phyloP scores from a whole-genome alignment of 2,113 vertebrate species.

The Amia ocellicauda region DNA sequence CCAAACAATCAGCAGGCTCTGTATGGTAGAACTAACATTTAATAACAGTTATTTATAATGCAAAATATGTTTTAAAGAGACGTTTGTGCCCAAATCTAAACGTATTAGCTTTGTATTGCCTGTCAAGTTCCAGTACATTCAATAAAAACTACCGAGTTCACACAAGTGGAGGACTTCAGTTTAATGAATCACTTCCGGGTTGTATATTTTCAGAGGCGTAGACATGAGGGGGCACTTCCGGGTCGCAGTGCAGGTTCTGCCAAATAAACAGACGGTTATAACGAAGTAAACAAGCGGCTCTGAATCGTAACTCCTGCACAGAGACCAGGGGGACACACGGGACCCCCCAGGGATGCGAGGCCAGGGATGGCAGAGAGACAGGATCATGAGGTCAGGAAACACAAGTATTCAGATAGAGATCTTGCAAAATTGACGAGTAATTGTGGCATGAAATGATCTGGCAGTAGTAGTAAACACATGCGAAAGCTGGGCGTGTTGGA shows the following conservation, averaged over 20 bases:
- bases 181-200: too few relatives aligned
- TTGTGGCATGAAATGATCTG: not conserved
- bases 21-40: too few relatives aligned
- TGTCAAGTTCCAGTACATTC: too few relatives aligned
- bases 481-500: not conserved
- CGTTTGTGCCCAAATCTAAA: too few relatives aligned
- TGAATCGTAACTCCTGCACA: not conserved
- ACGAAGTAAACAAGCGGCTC: conserved; percentile 6
- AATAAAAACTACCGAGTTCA: too few relatives aligned
- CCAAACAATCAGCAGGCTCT: too few relatives aligned
- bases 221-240: conserved; percentile 7
- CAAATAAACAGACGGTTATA: conserved; percentile 13
- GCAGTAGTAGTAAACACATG: not conserved
- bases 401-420: not conserved
- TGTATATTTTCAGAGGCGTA: too few relatives aligned
- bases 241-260: conserved; percentile 2
- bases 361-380: conserved; percentile 23
- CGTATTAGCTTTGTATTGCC: too few relatives aligned
- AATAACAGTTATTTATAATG: too few relatives aligned
- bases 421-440: not conserved
- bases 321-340: not conserved
- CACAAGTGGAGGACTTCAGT: too few relatives aligned
- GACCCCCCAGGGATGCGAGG: conserved; percentile 3
- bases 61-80: too few relatives aligned
- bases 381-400: conserved; percentile 19